Evolutionary conservation across 2,888 invertebrate species (phyloP).

Genomic region (Entomobrya proxima): DNA sequence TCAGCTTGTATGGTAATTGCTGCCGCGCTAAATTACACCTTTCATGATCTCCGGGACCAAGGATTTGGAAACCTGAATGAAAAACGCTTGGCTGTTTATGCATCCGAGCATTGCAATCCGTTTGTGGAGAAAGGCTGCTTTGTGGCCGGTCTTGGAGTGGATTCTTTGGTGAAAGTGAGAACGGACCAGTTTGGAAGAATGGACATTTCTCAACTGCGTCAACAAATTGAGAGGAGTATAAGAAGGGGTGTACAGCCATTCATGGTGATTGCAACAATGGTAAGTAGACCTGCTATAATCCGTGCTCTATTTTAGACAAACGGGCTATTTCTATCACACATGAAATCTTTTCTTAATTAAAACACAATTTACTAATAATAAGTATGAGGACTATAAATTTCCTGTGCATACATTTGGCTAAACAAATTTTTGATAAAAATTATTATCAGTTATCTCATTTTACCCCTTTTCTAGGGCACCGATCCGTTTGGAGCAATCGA

Average conservation of each 20-base stretch:
- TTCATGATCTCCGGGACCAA: slow-evolving; percentile 4
- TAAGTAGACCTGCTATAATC: too few species aligned
- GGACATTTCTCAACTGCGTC: background rate
- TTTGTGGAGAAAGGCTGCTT: slow-evolving; percentile 45
- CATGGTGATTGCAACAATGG: slow-evolving; percentile 51
- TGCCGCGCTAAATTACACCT: slow-evolving; percentile 23
- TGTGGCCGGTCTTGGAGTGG: slow-evolving; percentile 33
- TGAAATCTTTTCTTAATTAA: too few species aligned
- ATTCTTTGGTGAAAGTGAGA: slow-evolving; percentile 17
- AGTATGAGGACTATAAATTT: too few species aligned
- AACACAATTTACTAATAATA: too few species aligned
- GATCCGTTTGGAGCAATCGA: slow-evolving; percentile 46
- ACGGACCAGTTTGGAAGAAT: slow-evolving; percentile 35
- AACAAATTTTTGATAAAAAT: too few species aligned
- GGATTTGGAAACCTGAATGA: slow-evolving; percentile 12
- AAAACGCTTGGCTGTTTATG: background rate
- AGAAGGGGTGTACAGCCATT: slow-evolving; percentile 10
- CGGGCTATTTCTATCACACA: too few species aligned
- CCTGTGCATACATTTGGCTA: too few species aligned
- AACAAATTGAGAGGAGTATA: background rate
- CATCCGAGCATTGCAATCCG: slow-evolving; percentile 37
- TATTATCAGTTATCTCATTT: too few species aligned
- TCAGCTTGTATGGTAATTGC: slow-evolving; percentile 31
- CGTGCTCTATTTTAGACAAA: too few species aligned
- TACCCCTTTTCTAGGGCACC: too few species aligned